These are phyloP conservation scores for Drosophila kikkawai DNA, from an alignment of 1,140 invertebrate genomes.

Conservation along the genomic window DNA sequence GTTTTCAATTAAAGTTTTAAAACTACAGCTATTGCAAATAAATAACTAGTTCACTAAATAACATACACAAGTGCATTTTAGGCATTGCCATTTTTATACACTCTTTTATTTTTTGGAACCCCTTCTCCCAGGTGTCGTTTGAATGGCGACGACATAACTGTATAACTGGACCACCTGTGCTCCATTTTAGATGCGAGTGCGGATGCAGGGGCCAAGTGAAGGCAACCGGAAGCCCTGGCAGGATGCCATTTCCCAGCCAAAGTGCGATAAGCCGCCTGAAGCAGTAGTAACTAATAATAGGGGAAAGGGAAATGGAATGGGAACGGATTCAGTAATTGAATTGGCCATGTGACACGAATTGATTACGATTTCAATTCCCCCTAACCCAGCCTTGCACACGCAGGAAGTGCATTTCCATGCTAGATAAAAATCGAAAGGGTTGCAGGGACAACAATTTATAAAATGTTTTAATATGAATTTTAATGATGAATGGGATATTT, in stretches of 20 bases:
- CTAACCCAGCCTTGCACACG: not conserved
- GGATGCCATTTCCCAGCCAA: conserved; percentile 63
- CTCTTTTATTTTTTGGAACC: not conserved
- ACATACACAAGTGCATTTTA: not conserved
- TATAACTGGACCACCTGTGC: conserved; percentile 61
- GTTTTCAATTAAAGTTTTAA: not conserved
- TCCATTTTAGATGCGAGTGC: conserved; percentile 4
- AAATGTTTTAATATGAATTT: not conserved
- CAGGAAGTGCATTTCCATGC: conserved; percentile 66
- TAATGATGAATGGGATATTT: not conserved
- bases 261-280: conserved; percentile 54
- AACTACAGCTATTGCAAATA: no score
- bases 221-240: conserved; percentile 64
- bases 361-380: conserved; percentile 58
- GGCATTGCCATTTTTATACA: not conserved
- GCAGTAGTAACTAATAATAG: conserved; percentile 17
- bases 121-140: not conserved
- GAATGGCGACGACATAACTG: conserved; percentile 27
- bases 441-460: not conserved
- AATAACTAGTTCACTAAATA: conserved; percentile 1
- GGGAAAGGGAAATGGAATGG: conserved; percentile 5
- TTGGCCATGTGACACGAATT: conserved; percentile 78
- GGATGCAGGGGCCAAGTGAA: conserved; percentile 25
- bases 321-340: conserved; percentile 63
- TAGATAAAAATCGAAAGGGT: conserved; percentile 45